Conservation (phyloP, 2,797 vertebrate genomes). For the Sphaeramia orbicularis region DNA sequence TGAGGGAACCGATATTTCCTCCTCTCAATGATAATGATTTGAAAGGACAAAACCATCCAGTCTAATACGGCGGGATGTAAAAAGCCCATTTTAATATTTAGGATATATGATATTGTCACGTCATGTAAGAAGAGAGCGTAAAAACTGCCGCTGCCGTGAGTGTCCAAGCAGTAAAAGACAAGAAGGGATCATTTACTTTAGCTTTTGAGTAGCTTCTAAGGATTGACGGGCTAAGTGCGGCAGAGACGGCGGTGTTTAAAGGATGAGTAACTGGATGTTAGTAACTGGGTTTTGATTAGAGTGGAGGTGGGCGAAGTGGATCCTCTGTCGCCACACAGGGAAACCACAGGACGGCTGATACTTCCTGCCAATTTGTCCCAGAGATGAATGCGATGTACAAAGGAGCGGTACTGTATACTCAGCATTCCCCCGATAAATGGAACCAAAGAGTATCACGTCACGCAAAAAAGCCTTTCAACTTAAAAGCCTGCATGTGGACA, state of each 20-base stretch:
- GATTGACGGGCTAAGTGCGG: slow-evolving; percentile 36
- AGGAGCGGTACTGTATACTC: slow-evolving; percentile 14
- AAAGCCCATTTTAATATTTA: slow-evolving; percentile 39
- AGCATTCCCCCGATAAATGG: slow-evolving; percentile 19
- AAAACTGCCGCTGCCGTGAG: slow-evolving; percentile 11
- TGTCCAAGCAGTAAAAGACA: slow-evolving; percentile 20
- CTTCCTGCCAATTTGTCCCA: neutral
- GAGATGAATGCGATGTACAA: slow-evolving; percentile 3
- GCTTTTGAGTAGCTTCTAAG: slow-evolving; percentile 41
- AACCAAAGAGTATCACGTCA: slow-evolving; percentile 24
- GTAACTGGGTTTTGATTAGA: slow-evolving; percentile 24
- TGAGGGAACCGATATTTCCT: slow-evolving; percentile 62
- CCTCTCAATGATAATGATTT: slow-evolving; percentile 68
- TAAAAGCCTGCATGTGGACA: slow-evolving; percentile 2
- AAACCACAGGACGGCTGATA: slow-evolving; percentile 9
- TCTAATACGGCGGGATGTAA: slow-evolving; percentile 38
- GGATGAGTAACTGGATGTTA: slow-evolving; percentile 13
- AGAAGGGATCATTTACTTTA: slow-evolving; percentile 39
- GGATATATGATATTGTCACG: slow-evolving; percentile 33
- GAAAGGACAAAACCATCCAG: slow-evolving; percentile 68
- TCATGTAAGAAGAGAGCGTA: slow-evolving; percentile 20
- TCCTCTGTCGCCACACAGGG: neutral
- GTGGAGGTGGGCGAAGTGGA: neutral
- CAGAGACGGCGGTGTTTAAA: slow-evolving; percentile 4
- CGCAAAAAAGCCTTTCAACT: slow-evolving; percentile 19